Conservation (phyloP, 2,888 invertebrate species). For the Escarpia spicata region DNA sequence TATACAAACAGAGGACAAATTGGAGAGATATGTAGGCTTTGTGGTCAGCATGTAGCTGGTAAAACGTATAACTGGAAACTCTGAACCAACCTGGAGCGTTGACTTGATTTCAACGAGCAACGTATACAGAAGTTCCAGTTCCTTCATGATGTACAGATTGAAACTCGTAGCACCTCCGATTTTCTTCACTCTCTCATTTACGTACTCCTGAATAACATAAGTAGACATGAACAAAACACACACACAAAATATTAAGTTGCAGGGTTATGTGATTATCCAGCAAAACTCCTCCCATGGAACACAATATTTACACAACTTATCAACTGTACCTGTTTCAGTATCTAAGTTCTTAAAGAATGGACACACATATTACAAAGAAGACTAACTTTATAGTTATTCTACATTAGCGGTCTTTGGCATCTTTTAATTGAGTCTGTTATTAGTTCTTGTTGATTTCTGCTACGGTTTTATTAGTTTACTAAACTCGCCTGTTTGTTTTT, state of each 20-base stretch:
- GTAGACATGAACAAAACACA: background rate
- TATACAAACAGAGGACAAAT: background rate
- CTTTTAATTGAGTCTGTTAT: too few relatives aligned
- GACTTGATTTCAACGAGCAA: constrained; percentile 59
- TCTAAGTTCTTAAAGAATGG: too few relatives aligned
- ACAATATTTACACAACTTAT: too few relatives aligned
- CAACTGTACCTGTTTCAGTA: background rate
- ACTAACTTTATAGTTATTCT: too few relatives aligned
- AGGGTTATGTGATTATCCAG: background rate
- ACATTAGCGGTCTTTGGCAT: too few relatives aligned
- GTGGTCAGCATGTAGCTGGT: background rate
- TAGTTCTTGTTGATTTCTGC: too few relatives aligned
- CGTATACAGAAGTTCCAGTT: constrained; percentile 59
- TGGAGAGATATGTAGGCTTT: background rate
- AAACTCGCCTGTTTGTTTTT: too few relatives aligned
- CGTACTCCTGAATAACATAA: constrained; percentile 54
- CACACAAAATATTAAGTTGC: background rate
- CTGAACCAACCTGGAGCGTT: constrained; percentile 53
- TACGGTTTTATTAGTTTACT: too few relatives aligned
- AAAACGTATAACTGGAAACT: background rate
- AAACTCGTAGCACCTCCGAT: constrained; percentile 59
- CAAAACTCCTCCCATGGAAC: background rate
- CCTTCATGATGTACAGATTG: constrained; percentile 62
- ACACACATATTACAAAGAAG: too few relatives aligned
- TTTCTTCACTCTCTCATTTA: constrained; percentile 61